These are phyloP conservation scores for Gallinago nigripennis DNA, from an alignment of 2,797 vertebrate genomes.

Conservation along the genomic window DNA sequence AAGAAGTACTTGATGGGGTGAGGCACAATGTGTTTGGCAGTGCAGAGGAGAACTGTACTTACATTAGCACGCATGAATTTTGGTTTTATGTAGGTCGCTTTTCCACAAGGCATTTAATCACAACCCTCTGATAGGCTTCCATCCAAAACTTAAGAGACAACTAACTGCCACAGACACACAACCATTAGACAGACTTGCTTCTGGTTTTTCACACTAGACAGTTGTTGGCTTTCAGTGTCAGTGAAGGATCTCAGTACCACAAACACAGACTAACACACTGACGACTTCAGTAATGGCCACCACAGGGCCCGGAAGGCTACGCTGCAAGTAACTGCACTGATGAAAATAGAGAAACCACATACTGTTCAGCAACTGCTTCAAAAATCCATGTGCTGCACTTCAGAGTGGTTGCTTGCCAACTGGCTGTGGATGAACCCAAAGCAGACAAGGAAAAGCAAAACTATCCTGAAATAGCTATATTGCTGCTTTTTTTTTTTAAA, in stretches of 20 bases:
- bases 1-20: not conserved
- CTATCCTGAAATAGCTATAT: not conserved
- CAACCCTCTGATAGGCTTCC: not conserved
- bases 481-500: not conserved
- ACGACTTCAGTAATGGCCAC: not conserved
- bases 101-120: not conserved
- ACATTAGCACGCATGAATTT: not conserved
- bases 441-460: not conserved
- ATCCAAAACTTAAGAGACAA: not conserved
- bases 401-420: not conserved
- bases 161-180: not conserved
- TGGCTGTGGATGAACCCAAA: conserved; percentile 30
- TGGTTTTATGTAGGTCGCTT: conserved; percentile 7
- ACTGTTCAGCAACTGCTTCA: not conserved
- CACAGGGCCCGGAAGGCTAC: not conserved
- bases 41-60: not conserved
- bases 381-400: not conserved
- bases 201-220: not conserved
- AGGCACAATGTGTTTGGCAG: not conserved
- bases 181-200: not conserved
- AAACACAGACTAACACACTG: not conserved
- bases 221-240: not conserved
- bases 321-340: not conserved
- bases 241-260: not conserved
- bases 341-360: not conserved